Base-by-base conservation (phyloP, 2,113 vertebrate genomes). In the Scatophagus argus region DNA sequence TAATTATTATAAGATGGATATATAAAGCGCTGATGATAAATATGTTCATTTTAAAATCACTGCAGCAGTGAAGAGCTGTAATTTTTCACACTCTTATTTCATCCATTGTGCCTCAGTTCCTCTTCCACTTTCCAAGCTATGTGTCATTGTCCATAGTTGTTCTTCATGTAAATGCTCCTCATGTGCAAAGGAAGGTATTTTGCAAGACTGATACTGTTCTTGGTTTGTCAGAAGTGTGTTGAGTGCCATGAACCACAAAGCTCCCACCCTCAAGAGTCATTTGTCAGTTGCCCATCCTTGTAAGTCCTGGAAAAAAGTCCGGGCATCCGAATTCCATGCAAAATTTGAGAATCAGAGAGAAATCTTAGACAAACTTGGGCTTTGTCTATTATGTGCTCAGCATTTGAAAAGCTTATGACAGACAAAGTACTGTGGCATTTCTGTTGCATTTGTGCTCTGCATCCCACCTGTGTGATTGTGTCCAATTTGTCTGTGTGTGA, bases 171-270 rank as follows among this genome's bases (percentile, higher is more conserved):
- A 79, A 79, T 79, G 54, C 63, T 64, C n/a, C n/a, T 79, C 27
- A 47, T 88, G 49, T 85, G 56, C 55, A 80, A 83, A 86, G 58
- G 31, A 76, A 81, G 61, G 47, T 82, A 47, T 73, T 86, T 74
- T 63, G 14, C 11, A 72, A 56, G 25, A 55, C 34, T 44, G 14
- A 73, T 71, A 41, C 34, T 82, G 73, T 46, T 43, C 12, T 63
- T 68, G 25, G 55, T 51, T 84, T 73, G 65, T 79, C 29, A 54
- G 52, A 87, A 66, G 34, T 62, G 31, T 51, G 47, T n/a, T 29
- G 47, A 47, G 32, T 34, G 56, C 65, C 52, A 31, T 43, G 16
- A 73, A 59, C 61, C 61, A 0, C 34, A 81, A 75, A 66, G 62
- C 47, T 59, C n/a, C 17, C n/a, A 43, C 7, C 51, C 44, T 71